Percentiles rank a stretch among this genome's conserved stretches.
These are phyloP conservation scores for Promerops cafer DNA, from an alignment of 2,113 vertebrate species.

Conservation along the genomic window DNA sequence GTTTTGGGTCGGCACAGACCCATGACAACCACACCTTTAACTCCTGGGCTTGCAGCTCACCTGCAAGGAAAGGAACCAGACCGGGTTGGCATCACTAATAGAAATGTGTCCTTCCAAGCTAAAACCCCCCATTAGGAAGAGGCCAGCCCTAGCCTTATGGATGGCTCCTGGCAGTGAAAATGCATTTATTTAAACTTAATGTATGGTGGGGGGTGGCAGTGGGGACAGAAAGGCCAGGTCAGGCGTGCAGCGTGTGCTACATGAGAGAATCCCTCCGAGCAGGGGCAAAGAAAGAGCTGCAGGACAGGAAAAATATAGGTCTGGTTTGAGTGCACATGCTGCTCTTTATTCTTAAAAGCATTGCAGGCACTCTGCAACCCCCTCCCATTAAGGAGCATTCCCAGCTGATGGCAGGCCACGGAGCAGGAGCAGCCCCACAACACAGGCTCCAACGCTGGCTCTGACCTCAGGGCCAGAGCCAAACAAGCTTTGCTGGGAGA, in stretches of 20 bases:
- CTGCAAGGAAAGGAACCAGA: not conserved
- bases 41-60: not conserved
- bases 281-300: slow-evolving; percentile 25
- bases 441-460: not conserved
- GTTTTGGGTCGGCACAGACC: not conserved
- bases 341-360: slow-evolving; percentile 45
- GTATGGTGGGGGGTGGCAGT: not conserved
- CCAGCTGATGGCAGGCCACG: not conserved
- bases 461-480: not conserved
- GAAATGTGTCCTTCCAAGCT: not conserved
- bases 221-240: not conserved
- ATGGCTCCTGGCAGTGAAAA: slow-evolving; percentile 1
- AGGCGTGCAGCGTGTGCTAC: not conserved
- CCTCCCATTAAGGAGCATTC: not conserved
- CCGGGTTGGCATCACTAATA: not conserved
- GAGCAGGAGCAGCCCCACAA: not conserved
- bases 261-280: not conserved
- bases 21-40: not conserved
- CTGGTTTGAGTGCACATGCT: not conserved
- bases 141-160: not conserved
- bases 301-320: not conserved
- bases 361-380: not conserved
- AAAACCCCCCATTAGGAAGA: not conserved
- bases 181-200: not conserved
- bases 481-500: not conserved